These are phyloP conservation scores for Amiota communis DNA, from an alignment of 2,888 invertebrate genomes.

Conservation along the genomic window DNA sequence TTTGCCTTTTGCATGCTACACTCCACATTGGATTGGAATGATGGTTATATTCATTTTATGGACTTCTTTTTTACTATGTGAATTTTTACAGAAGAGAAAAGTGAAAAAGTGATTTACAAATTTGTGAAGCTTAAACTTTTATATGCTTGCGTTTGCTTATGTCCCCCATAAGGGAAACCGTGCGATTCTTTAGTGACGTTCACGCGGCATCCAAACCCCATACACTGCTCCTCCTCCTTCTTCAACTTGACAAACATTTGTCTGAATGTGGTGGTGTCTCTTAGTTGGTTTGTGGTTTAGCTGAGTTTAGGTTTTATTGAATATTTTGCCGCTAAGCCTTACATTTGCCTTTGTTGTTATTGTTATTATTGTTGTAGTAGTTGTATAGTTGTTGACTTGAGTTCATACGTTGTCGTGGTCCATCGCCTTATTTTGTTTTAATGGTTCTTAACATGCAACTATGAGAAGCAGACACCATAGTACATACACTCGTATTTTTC, in stretches of 20 bases:
- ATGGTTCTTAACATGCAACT: slow-evolving; percentile 54
- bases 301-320: slow-evolving; percentile 38
- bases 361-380: slow-evolving; percentile 46
- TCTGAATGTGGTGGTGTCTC: too few species aligned
- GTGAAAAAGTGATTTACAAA: too few species aligned
- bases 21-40: not conserved
- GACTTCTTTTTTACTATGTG: too few species aligned
- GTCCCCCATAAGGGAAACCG: not conserved
- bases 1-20: slow-evolving; percentile 41
- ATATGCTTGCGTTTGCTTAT: not conserved
- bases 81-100: too few species aligned
- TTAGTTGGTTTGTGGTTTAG: slow-evolving; percentile 29
- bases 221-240: not conserved
- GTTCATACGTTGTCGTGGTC: slow-evolving; percentile 31
- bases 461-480: slow-evolving; percentile 41
- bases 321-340: slow-evolving; percentile 25
- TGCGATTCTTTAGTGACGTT: slow-evolving; percentile 14
- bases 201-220: not conserved
- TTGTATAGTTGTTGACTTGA: slow-evolving; percentile 34
- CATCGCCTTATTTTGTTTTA: slow-evolving; percentile 41
- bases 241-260: too few species aligned
- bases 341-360: slow-evolving; percentile 39
- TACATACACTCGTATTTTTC: not conserved
- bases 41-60: too few species aligned
- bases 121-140: too few species aligned